Base-by-base conservation (phyloP, 2,888 invertebrate species). In the Hemicrepidius hirtus region DNA sequence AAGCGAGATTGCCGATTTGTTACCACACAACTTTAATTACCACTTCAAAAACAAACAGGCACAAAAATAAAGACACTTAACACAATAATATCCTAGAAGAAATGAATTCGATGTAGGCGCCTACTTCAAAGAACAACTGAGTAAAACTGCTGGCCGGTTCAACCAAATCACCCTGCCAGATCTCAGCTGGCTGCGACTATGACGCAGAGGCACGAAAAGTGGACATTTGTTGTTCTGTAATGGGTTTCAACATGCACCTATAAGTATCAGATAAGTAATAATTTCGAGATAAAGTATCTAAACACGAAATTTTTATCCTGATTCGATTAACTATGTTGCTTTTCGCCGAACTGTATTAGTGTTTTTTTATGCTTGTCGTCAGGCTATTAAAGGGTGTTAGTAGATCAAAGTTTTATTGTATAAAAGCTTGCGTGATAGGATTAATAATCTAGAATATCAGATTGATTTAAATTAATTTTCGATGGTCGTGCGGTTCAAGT, bases 151-250 rank as follows among this genome's bases (percentile, higher is more conserved):
- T 73, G 68, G 49, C 24, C 70, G 75, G 66, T 66, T 70, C 69
- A 59, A 75, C 76, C 75, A 78, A 79, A 80, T 80, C 76, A 74
- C 71, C 73, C 78, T 80, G 80, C 79, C 80, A 80, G 79, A 79
- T 79, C 74, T 71, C 74, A 68, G 59, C 60, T 50, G 75, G 68
- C 68, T 67, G 71, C 64, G 70, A 71, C 10, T 53, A 55, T 70
- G 70, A 70, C 64, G 70, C 59, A 64, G 21, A 32, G 57, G 16
- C 60, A 41, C 28, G 40, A 60, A 60, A 60, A 60, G 41, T 60
- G 60, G 35, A 57, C 32, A 12, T 32, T 57, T 57, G 13, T 57
- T 5, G 35, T 40, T 13, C 7, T 20, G n/a, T 57, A 57, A 57
- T 57, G 20, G 37, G 35, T 18, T 57, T 18, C 37, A 37, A 20